Conservation (phyloP, 2,113 vertebrate species). For the Grammomys surdaster region DNA sequence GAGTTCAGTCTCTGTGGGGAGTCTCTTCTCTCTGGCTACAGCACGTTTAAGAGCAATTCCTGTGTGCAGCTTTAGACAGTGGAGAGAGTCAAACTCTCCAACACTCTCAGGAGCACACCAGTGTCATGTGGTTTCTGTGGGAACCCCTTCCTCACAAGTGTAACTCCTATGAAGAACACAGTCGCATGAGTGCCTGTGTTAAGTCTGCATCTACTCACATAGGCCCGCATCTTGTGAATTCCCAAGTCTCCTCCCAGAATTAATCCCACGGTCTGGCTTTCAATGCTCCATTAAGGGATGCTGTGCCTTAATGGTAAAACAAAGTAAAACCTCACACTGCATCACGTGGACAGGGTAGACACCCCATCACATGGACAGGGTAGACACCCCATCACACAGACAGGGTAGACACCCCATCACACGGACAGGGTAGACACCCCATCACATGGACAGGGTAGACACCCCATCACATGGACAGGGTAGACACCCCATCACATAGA, state of each 20-base stretch:
- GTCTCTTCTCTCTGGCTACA: slow-evolving; percentile 25
- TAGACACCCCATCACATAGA: not conserved
- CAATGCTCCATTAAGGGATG: not conserved
- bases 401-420: not conserved
- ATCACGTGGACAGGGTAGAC: not conserved
- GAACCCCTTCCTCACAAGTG: accelerated
- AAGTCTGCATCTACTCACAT: not conserved
- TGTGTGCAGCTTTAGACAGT: not conserved
- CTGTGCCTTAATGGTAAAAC: not conserved
- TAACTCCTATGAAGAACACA: not conserved
- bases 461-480: not conserved
- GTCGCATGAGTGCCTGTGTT: not conserved
- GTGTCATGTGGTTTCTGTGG: not conserved
- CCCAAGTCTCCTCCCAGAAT: not conserved
- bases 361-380: no score
- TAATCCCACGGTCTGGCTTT: slow-evolving; percentile 1
- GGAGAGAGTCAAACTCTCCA: not conserved
- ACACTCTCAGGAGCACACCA: not conserved
- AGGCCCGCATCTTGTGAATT: not conserved
- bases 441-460: not conserved
- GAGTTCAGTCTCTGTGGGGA: not conserved
- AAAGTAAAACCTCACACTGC: not conserved
- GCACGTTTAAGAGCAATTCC: not conserved
- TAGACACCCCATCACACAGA: no score
- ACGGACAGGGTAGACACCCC: not conserved